Conservation (phyloP, 2,888 invertebrate species). For the Penaeus monodon region DNA sequence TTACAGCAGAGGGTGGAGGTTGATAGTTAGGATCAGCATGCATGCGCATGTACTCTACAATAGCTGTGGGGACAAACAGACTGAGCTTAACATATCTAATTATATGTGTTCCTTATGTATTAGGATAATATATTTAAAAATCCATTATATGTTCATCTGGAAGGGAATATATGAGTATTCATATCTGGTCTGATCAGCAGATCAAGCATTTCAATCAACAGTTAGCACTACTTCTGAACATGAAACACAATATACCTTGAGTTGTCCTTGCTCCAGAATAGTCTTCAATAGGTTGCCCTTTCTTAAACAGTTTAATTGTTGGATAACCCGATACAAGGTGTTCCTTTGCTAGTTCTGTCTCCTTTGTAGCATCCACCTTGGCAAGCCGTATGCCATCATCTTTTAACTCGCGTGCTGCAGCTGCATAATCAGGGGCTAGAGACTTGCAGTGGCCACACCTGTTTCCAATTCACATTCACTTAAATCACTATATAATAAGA, state of each 20-base stretch:
- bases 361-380: constrained; percentile 73
- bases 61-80: constrained; percentile 68
- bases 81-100: background rate
- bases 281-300: constrained; percentile 70
- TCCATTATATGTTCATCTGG: too few species aligned
- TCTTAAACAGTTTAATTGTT: constrained; percentile 73
- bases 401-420: constrained; percentile 71
- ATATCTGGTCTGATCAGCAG: background rate
- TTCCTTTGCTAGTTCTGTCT: constrained; percentile 70
- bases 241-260: constrained; percentile 33
- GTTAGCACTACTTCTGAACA: background rate
- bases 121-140: too few species aligned
- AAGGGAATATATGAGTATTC: too few species aligned
- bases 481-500: too few species aligned
- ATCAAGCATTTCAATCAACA: background rate
- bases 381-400: constrained; percentile 70
- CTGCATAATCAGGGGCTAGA: constrained; percentile 73
- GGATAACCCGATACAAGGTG: constrained; percentile 73
- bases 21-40: constrained; percentile 73
- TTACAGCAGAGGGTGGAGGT: constrained; percentile 73
- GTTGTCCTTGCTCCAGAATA: constrained; percentile 70
- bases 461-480: background rate
- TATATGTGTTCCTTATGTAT: background rate
- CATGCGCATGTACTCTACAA: constrained; percentile 73
- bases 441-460: constrained; percentile 76